phyloP scores from a whole-genome alignment of 2,113 vertebrate genomes.

The Oncorhynchus keta region DNA sequence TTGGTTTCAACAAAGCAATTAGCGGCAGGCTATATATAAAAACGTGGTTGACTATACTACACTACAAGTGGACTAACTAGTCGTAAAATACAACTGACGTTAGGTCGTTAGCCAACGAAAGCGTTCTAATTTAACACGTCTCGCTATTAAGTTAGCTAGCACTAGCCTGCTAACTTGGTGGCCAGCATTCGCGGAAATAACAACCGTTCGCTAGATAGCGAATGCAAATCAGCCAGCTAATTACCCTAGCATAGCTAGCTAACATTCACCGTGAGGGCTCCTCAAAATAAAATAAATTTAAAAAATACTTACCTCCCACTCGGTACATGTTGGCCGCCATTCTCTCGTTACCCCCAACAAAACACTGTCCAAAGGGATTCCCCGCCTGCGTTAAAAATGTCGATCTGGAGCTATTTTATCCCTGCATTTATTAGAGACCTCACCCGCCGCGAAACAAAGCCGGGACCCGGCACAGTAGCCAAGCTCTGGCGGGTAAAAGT shows the following conservation, averaged over 20 bases:
- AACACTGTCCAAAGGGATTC: conserved; percentile 54
- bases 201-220: conserved; percentile 19
- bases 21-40: not conserved
- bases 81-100: not conserved
- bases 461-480: conserved; percentile 70
- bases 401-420: conserved; percentile 62
- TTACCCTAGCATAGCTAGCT: conserved; percentile 27
- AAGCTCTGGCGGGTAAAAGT: conserved; percentile 75
- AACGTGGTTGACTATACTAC: not conserved
- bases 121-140: too few species aligned
- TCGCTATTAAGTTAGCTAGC: not conserved
- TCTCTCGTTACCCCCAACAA: conserved; percentile 66
- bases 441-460: conserved; percentile 77
- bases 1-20: not conserved
- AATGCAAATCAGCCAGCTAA: conserved; percentile 9
- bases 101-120: not conserved
- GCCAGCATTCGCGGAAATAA: conserved; percentile 19
- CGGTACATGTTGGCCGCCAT: conserved; percentile 98
- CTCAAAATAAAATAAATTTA: conserved; percentile 48
- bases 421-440: conserved; percentile 70
- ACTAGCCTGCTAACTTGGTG: not conserved
- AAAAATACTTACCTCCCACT: conserved; percentile 84
- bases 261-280: conserved; percentile 39
- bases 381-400: conserved; percentile 56
- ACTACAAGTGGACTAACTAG: not conserved